phyloP scores from a whole-genome alignment of 2,888 invertebrate species.

The Tupiocoris notatus region DNA sequence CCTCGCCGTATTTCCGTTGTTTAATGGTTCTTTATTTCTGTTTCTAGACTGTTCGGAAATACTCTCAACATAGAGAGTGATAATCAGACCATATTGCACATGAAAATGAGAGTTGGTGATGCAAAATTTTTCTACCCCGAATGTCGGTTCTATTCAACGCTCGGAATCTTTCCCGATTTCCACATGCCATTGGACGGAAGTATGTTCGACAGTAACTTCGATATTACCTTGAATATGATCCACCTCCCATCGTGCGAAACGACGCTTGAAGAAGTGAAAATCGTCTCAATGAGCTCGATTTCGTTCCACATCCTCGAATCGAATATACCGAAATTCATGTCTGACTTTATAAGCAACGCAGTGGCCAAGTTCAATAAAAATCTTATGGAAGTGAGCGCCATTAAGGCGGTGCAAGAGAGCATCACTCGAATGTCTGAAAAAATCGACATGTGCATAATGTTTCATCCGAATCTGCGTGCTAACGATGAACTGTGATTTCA shows the following conservation, averaged over 20 bases:
- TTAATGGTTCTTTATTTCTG: too few relatives aligned
- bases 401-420: slow-evolving; percentile 24
- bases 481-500: slow-evolving; percentile 32
- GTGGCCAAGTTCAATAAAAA: slow-evolving; percentile 24
- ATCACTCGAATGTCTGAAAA: not conserved
- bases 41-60: slow-evolving; percentile 26
- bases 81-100: slow-evolving; percentile 10
- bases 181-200: slow-evolving; percentile 15
- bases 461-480: slow-evolving; percentile 20
- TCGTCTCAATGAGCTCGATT: slow-evolving; percentile 15
- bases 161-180: not conserved
- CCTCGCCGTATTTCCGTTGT: too few relatives aligned
- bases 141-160: slow-evolving; percentile 4
- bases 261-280: not conserved
- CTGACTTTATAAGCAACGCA: not conserved
- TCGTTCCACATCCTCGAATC: slow-evolving; percentile 25
- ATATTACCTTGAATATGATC: slow-evolving; percentile 5
- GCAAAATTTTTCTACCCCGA: slow-evolving; percentile 20
- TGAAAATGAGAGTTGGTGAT: slow-evolving; percentile 18
- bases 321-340: slow-evolving; percentile 9
- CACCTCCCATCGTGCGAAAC: slow-evolving; percentile 20
- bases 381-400: slow-evolving; percentile 10
- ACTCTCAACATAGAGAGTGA: slow-evolving; percentile 8
- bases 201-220: slow-evolving; percentile 7
- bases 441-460: slow-evolving; percentile 25